phyloP scores from a whole-genome alignment of 2,113 vertebrate genomes.

The Phoenicopterus ruber region DNA sequence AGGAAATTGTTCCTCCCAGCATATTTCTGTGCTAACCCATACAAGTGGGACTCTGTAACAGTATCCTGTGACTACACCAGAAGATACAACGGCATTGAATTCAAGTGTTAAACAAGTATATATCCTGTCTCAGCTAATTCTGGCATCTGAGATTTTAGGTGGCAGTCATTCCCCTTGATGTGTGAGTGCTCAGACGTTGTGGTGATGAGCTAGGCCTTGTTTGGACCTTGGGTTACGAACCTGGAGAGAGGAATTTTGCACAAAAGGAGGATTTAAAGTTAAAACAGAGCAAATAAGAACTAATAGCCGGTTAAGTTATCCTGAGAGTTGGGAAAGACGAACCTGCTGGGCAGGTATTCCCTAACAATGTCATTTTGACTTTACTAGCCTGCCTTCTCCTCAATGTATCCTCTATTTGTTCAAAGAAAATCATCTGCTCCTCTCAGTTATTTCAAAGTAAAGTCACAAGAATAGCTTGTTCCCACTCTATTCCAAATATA shows the following conservation, averaged over 20 bases:
- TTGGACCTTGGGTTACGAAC: neutral
- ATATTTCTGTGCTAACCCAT: neutral
- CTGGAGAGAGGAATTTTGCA: neutral
- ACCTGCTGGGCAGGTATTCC: conserved; percentile 47
- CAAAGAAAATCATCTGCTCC: conserved; percentile 51
- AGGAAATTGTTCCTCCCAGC: neutral
- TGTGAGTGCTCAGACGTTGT: neutral
- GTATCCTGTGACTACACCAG: neutral
- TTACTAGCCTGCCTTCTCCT: conserved; percentile 30
- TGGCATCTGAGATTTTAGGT: neutral
- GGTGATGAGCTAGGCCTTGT: neutral
- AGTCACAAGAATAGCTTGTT: conserved; percentile 69
- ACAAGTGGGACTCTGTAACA: neutral
- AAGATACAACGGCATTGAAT: neutral
- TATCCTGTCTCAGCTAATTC: neutral
- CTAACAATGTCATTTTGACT: conserved; percentile 19
- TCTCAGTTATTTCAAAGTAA: conserved; percentile 62
- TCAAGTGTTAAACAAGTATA: neutral
- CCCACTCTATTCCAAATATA: conserved; percentile 70
- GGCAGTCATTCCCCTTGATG: neutral
- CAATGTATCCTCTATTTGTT: conserved; percentile 15
- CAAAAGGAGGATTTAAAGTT: neutral
- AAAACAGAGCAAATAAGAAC: neutral
- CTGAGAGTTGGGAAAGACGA: neutral
- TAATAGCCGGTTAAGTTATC: neutral